Percentiles rank a stretch among this genome's conserved stretches.
Evolutionary conservation across 2,113 vertebrate genomes (phyloP).

Genomic region (Calidris pygmaea): DNA sequence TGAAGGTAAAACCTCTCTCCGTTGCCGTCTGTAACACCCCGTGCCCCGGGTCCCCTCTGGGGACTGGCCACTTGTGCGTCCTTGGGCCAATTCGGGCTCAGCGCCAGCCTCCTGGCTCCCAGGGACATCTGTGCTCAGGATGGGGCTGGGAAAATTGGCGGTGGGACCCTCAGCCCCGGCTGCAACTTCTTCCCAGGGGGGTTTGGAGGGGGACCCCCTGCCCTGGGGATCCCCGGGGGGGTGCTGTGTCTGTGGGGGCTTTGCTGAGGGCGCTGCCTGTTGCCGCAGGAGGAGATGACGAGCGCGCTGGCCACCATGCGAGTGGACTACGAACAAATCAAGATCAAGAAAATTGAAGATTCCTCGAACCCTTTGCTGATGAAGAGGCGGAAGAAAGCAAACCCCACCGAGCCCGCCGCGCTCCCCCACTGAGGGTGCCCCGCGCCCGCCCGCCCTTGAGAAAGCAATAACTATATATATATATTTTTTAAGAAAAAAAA

Average conservation of each 20-base stretch:
- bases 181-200: rapidly evolving
- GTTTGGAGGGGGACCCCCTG: rapidly evolving
- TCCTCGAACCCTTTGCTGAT: slow-evolving; percentile 93
- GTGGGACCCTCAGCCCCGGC: not conserved
- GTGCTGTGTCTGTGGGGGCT: too few relatives aligned
- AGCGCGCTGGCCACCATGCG: slow-evolving; percentile 98
- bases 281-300: slow-evolving; percentile 95
- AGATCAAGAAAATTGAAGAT: slow-evolving; percentile 97
- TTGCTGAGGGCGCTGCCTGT: not conserved
- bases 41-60: rapidly evolving
- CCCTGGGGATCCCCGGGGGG: not conserved
- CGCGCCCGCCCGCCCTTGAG: not conserved
- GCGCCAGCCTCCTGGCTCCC: rapidly evolving
- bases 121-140: rapidly evolving
- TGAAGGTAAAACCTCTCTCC: slow-evolving; percentile 83
- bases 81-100: rapidly evolving
- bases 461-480: slow-evolving; percentile 86
- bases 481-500: slow-evolving; percentile 58
- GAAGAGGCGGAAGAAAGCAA: slow-evolving; percentile 93
- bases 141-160: rapidly evolving
- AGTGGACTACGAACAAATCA: slow-evolving; percentile 97
- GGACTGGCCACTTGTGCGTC: rapidly evolving
- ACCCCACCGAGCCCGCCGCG: slow-evolving; percentile 56
- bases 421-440: slow-evolving; percentile 73
- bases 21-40: rapidly evolving